Evolutionary conservation across 2,888 invertebrate genomes (phyloP), one percentile per base, ranked within the genome.

Genomic region (Polyommatus icarus): DNA sequence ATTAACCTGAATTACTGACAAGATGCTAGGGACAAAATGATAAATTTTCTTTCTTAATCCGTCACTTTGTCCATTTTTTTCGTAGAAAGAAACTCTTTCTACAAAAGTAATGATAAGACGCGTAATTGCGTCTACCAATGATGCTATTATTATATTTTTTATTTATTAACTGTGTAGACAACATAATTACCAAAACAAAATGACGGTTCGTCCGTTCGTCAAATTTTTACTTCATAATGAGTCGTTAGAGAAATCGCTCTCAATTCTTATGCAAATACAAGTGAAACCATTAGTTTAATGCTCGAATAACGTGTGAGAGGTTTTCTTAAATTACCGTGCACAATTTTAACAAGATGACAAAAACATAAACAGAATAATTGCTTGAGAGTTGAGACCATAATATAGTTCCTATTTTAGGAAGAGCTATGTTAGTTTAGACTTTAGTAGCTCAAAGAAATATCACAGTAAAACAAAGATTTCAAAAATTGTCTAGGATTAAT

Each of bases 191-290:
- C 24, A 12, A 29, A 61, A 61, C 20, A 7, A 71, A 29, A 32
- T 18, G 32, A 15, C 18, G 5, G 18, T 29, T 7, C 36, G 20
- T 72, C 72, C 12, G 50, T 73, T 8, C 12, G 46, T 73, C 54
- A 18, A 15, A 54, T 54, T 54, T 54, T 24, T 24, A 24, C 12
- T 12, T 46, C 12, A 10, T 73, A 50, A 46, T 20, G 72, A 36
- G 40, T 18, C 40, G 72, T 50, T 46, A 46, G 46, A 73, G 73
- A 73, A 73, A 73, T 73, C 73, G 73, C 50, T 73, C 50, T 24
- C 46, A 20, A 73, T 40, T 20, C 24, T 20, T 46, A 46, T 73
- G 72, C 40, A 46, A 46, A 73, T 46, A 46, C 20, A 20, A 73
- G 72, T 73, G 72, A 46, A 73, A 73, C 72, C 40, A 46, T 20